phyloP scores from a whole-genome alignment of 2,113 vertebrate species.

The Cheirogaleus medius region DNA sequence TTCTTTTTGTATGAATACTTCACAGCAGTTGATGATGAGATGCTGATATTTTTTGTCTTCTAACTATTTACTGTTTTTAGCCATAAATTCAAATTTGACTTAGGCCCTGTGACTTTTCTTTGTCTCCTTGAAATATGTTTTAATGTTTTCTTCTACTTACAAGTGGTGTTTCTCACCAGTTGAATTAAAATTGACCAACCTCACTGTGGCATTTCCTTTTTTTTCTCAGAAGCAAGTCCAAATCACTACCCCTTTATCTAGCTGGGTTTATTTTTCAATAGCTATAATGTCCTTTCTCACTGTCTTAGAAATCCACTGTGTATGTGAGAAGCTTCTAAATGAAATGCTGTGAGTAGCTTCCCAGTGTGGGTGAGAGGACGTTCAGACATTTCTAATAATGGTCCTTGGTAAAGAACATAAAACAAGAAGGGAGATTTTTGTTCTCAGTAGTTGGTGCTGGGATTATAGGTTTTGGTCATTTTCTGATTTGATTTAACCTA shows the following conservation, averaged over 20 bases:
- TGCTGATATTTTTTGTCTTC: background rate
- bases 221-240: background rate
- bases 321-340: constrained; percentile 52
- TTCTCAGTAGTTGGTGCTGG: background rate
- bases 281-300: background rate
- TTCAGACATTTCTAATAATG: background rate
- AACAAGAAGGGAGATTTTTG: background rate
- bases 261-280: constrained; percentile 53
- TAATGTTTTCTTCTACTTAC: background rate
- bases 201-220: background rate
- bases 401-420: background rate
- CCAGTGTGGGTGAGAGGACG: background rate
- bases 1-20: background rate
- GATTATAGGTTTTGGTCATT: background rate
- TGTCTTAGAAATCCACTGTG: background rate
- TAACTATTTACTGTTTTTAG: background rate
- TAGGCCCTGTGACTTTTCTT: background rate
- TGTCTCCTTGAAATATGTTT: background rate
- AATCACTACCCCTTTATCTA: constrained; percentile 28
- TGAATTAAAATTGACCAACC: background rate
- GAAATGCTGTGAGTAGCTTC: background rate
- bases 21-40: background rate
- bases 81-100: background rate
- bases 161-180: background rate
- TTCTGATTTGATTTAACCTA: background rate